Evolutionary conservation across 1,140 invertebrate species (phyloP).

Genomic region (Lycorma delicatula): DNA sequence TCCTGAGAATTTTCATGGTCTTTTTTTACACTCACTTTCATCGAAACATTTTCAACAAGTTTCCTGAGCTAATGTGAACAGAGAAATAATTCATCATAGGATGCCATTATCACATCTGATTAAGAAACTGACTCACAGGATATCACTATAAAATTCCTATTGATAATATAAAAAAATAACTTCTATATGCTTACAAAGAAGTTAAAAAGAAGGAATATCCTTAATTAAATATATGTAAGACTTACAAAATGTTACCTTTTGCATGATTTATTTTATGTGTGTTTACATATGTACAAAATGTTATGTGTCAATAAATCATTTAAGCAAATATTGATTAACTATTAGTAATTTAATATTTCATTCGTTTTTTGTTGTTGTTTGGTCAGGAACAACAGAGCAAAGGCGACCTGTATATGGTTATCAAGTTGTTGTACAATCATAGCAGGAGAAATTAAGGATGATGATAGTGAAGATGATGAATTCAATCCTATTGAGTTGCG

Average conservation of each 20-base stretch:
- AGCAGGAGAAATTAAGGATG: conserved; percentile 62
- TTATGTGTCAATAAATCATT: not conserved
- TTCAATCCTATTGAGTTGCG: conserved; percentile 39
- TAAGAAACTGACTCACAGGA: no score
- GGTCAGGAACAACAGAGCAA: not conserved
- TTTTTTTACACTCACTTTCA: no score
- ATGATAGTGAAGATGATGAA: conserved; percentile 43
- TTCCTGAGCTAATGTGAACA: no score
- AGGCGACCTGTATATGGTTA: conserved; percentile 50
- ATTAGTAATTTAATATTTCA: not conserved
- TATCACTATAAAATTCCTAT: no score
- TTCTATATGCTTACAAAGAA: not conserved
- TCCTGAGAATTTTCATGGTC: no score
- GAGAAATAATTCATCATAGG: no score
- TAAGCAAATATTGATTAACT: not conserved
- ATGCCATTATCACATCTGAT: no score
- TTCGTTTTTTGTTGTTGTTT: not conserved
- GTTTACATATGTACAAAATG: not conserved
- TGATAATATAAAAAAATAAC: not conserved
- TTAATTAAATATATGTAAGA: not conserved
- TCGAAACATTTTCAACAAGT: no score
- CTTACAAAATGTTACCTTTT: no score
- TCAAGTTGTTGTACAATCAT: conserved; percentile 74
- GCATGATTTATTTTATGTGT: not conserved
- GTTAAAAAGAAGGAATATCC: not conserved